Evolutionary conservation across 2,888 invertebrate species (phyloP).

Genomic region (Campopleginae sp.): DNA sequence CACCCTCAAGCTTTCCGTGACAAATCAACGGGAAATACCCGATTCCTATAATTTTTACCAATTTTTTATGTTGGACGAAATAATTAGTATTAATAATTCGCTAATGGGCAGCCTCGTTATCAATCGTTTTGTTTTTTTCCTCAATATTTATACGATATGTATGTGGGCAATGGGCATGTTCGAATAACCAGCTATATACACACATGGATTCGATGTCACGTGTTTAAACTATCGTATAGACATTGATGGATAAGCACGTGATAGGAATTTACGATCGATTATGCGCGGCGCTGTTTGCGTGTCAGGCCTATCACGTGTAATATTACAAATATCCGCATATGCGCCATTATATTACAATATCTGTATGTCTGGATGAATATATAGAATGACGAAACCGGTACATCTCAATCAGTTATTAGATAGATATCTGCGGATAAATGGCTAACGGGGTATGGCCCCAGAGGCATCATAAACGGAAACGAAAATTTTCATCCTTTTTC

Average conservation of each 20-base stretch:
- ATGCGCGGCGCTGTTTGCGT: conserved; percentile 51
- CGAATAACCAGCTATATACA: not conserved
- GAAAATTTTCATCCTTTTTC: no score
- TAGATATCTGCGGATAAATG: conserved; percentile 67
- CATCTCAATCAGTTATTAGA: conserved; percentile 66
- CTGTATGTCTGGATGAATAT: not conserved
- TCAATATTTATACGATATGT: not conserved
- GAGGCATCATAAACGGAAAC: conserved; percentile 51
- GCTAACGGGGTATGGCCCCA: conserved; percentile 29
- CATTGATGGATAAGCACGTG: conserved; percentile 50
- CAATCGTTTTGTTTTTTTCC: not conserved
- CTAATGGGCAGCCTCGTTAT: not conserved
- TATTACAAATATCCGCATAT: conserved; percentile 59
- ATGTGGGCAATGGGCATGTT: not conserved
- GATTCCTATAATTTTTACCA: no score
- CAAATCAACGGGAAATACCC: no score
- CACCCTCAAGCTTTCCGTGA: no score
- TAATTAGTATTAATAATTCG: not conserved
- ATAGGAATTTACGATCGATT: conserved; percentile 55
- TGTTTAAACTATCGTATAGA: conserved; percentile 40
- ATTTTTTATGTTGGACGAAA: no score
- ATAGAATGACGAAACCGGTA: conserved; percentile 44
- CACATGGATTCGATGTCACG: conserved; percentile 34
- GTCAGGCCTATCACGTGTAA: conserved; percentile 59
- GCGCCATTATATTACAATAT: conserved; percentile 21